These are phyloP conservation scores for Forpus xanthops DNA, from an alignment of 2,797 vertebrate species.

Conservation along the genomic window DNA sequence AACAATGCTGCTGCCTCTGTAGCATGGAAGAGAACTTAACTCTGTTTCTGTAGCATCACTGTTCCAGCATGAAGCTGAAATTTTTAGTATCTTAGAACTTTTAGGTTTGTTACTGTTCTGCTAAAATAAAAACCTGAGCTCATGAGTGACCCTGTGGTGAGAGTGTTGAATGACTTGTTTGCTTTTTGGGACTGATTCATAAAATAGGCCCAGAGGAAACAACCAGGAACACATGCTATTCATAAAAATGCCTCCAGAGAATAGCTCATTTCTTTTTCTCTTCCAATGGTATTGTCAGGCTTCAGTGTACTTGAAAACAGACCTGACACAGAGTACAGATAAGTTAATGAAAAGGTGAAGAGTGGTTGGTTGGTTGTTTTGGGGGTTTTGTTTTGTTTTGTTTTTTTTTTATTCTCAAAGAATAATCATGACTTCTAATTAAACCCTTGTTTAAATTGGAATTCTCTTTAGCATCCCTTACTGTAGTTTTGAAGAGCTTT, in stretches of 20 bases:
- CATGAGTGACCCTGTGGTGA: background rate
- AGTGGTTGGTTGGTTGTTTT: background rate
- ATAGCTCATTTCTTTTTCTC: background rate
- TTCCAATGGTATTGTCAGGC: background rate
- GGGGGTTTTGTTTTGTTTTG: background rate
- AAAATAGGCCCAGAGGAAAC: constrained; percentile 14
- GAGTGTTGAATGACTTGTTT: constrained; percentile 13
- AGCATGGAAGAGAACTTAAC: background rate
- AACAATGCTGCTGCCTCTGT: background rate
- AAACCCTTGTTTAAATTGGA: background rate
- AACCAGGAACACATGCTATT: background rate
- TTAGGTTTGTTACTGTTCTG: background rate
- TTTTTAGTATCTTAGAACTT: background rate
- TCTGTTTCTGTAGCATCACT: background rate
- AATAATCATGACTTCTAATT: background rate
- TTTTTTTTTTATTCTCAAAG: background rate
- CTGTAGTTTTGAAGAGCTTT: background rate
- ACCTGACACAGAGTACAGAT: background rate
- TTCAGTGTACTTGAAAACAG: constrained; percentile 6
- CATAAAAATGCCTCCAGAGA: constrained; percentile 26
- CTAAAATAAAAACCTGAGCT: constrained; percentile 15
- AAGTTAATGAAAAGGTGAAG: constrained; percentile 5
- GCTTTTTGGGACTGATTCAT: background rate
- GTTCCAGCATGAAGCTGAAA: background rate
- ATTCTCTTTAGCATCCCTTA: background rate